phyloP scores from a whole-genome alignment of 2,797 vertebrate genomes.

The Stomatorhinus walkeri region DNA sequence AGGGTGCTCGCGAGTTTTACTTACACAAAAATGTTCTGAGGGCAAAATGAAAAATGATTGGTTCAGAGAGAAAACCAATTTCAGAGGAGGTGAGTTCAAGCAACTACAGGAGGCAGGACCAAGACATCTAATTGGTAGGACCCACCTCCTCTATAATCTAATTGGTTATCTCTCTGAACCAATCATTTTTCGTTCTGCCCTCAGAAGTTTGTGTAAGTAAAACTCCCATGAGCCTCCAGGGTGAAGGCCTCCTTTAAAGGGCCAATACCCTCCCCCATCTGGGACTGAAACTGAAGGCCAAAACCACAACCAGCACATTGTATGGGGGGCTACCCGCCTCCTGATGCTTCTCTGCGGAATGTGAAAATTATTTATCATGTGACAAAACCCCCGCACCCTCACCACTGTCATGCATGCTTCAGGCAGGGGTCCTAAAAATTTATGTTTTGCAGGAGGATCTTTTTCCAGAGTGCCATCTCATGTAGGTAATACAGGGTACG shows the following conservation, averaged over 20 bases:
- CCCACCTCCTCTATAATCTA: not conserved
- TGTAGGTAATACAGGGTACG: constrained; percentile 10
- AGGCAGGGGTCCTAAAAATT: not conserved
- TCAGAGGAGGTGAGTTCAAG: not conserved
- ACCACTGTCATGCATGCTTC: not conserved
- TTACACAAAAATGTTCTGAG: not conserved
- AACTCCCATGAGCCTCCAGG: not conserved
- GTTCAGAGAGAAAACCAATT: not conserved
- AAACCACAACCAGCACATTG: not conserved
- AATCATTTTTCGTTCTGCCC: not conserved
- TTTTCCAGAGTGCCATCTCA: not conserved
- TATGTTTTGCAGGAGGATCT: not conserved
- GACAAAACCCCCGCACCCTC: not conserved
- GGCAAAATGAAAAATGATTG: not conserved
- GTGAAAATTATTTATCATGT: not conserved
- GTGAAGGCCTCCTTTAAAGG: not conserved
- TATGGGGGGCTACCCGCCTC: not conserved
- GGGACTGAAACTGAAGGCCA: not conserved
- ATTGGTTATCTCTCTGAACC: not conserved
- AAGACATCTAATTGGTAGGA: not conserved
- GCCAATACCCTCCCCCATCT: not conserved
- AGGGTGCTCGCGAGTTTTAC: not conserved
- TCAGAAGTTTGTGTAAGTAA: not conserved
- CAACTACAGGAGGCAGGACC: not conserved
- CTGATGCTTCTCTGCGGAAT: not conserved